Conservation (phyloP, 1,140 invertebrate species). For the Pseudoatta argentina region DNA sequence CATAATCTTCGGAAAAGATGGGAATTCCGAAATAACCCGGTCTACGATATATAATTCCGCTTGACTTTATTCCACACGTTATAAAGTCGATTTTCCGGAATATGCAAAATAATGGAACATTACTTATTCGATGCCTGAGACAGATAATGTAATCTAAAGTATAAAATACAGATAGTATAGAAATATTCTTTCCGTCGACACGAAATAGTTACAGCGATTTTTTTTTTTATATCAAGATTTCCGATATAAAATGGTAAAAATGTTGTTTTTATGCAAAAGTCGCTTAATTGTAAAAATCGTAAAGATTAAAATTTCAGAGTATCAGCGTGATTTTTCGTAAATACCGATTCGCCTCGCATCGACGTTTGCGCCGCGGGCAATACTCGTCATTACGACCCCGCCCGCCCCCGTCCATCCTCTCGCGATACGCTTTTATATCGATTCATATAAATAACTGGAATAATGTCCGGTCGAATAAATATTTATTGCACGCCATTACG, state of each 20-base stretch:
- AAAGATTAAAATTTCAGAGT: slow-evolving; percentile 25
- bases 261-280: neutral
- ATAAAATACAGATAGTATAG: neutral
- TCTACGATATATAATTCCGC: slow-evolving; percentile 7
- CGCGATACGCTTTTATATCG: slow-evolving; percentile 49
- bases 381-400: slow-evolving; percentile 42
- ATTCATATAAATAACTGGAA: slow-evolving; percentile 63
- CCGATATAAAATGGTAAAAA: neutral
- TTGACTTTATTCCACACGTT: neutral
- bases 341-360: slow-evolving; percentile 16
- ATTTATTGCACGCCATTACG: slow-evolving; percentile 60
- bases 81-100: neutral
- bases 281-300: slow-evolving; percentile 6
- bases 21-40: neutral
- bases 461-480: slow-evolving; percentile 62
- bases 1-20: neutral
- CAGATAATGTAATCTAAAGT: neutral
- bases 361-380: slow-evolving; percentile 33
- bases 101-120: neutral
- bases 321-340: slow-evolving; percentile 46
- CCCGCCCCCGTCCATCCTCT: slow-evolving; percentile 6
- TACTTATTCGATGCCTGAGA: neutral
- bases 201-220: neutral
- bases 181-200: neutral
- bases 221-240: neutral